Evolutionary conservation across 2,888 invertebrate species (phyloP).

Genomic region (Chaetoderma sp.): DNA sequence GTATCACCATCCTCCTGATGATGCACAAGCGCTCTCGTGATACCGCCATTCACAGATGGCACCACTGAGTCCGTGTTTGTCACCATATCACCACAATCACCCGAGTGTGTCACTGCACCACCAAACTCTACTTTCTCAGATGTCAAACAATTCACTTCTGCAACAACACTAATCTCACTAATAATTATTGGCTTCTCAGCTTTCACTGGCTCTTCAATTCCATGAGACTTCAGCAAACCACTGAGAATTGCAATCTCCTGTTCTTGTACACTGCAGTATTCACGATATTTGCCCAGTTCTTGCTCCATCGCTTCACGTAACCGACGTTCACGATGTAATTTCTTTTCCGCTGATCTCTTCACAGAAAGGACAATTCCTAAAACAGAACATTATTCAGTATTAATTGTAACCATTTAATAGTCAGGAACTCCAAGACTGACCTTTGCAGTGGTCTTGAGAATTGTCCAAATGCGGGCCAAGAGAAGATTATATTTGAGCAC

Average conservation of each 20-base stretch:
- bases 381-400: conserved; percentile 21
- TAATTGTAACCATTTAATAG: no score
- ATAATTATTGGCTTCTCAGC: conserved; percentile 47
- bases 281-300: conserved; percentile 66
- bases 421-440: no score
- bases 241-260: conserved; percentile 65
- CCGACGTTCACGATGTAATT: conserved; percentile 60
- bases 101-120: no score
- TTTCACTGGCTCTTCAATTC: conserved; percentile 52
- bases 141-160: conserved; percentile 64
- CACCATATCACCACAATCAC: no score
- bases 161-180: conserved; percentile 57
- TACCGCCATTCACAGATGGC: no score
- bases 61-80: no score
- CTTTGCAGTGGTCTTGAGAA: no score
- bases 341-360: conserved; percentile 66
- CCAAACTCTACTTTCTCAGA: no score
- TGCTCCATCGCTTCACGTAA: conserved; percentile 64
- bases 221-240: conserved; percentile 63
- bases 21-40: no score
- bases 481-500: no score
- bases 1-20: no score
- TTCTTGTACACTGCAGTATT: conserved; percentile 67
- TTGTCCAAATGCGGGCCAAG: no score
- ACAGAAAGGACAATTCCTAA: conserved; percentile 65